phyloP scores from a whole-genome alignment of 2,888 invertebrate species.

The Chelonus formosanus region DNA sequence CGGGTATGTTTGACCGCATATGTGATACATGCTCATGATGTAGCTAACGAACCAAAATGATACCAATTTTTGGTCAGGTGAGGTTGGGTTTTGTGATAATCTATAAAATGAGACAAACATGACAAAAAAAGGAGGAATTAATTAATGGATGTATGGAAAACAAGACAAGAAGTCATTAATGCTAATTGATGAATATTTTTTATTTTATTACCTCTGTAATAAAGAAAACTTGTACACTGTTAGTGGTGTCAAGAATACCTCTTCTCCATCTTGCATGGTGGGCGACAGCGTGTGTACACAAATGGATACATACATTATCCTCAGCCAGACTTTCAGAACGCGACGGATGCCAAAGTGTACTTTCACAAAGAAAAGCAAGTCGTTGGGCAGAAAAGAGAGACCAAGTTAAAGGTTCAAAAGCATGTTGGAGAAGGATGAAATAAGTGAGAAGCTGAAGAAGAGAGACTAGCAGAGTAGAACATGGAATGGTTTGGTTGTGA shows the following conservation, averaged over 20 bases:
- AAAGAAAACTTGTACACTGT: conserved; percentile 25
- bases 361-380: conserved; percentile 32
- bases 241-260: conserved; percentile 16
- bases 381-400: conserved; percentile 38
- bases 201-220: conserved; percentile 17
- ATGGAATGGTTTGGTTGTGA: not conserved
- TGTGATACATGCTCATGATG: conserved; percentile 28
- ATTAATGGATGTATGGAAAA: conserved; percentile 20
- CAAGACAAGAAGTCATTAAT: conserved; percentile 46
- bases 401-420: conserved; percentile 30
- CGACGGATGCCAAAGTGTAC: conserved; percentile 27
- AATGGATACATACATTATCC: conserved; percentile 42
- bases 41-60: conserved; percentile 58
- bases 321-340: conserved; percentile 31
- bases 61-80: conserved; percentile 46
- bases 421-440: conserved; percentile 15
- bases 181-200: conserved; percentile 53
- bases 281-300: conserved; percentile 40
- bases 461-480: conserved; percentile 4
- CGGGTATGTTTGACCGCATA: conserved; percentile 12
- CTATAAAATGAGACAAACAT: not conserved
- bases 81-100: conserved; percentile 1
- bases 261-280: conserved; percentile 23
- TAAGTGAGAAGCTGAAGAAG: conserved; percentile 2
- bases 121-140: not conserved